Evolutionary conservation across 2,888 invertebrate species (phyloP).

Genomic region (Brachypalpus laphriformis): DNA sequence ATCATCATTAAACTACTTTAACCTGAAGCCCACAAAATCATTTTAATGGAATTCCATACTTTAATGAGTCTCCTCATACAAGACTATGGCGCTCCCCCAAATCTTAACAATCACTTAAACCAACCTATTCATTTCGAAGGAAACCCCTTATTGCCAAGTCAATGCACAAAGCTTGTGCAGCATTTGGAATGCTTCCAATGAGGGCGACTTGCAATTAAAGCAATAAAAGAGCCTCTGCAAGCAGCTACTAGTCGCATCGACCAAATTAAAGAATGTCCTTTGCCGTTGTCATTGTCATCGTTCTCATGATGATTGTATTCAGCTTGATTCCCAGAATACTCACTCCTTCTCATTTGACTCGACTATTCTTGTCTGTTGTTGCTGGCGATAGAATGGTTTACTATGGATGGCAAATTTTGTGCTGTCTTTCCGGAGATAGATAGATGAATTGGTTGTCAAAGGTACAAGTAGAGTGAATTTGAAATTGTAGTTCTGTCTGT

Average conservation of each 20-base stretch:
- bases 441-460: neutral
- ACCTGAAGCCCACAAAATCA: neutral
- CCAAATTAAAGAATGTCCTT: neutral
- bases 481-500: neutral
- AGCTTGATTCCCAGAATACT: neutral
- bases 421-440: neutral
- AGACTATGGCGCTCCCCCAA: neutral
- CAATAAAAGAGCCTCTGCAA: neutral
- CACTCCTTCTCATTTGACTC: neutral
- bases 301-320: neutral
- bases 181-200: neutral
- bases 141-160: neutral
- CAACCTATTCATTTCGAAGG: neutral
- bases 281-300: neutral
- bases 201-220: neutral
- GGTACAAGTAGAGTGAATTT: neutral
- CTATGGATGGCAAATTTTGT: neutral
- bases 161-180: neutral
- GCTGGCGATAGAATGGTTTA: neutral
- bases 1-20: no score
- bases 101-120: neutral
- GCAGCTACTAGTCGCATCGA: neutral
- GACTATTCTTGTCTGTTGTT: neutral
- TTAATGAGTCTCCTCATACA: neutral
- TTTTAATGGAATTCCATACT: neutral